Percentiles rank a stretch among this genome's conserved stretches.
Conservation (phyloP, 1,140 invertebrate species). For the Drosophila kepulauana region DNA sequence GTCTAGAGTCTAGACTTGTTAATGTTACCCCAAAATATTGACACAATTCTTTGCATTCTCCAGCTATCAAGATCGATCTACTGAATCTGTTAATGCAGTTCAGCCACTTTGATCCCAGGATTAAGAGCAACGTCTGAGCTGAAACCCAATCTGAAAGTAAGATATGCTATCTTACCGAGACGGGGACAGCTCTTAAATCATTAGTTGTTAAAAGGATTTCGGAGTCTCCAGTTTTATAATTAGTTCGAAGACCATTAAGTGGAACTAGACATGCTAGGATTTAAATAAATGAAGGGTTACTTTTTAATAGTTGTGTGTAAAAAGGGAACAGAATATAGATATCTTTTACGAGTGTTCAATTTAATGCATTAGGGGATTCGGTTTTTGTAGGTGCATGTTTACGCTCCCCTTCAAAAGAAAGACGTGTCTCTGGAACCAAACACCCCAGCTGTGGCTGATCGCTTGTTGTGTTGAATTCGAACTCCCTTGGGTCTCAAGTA, state of each 20-base stretch:
- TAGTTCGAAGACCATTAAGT: conserved; percentile 36
- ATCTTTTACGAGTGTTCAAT: conserved; percentile 35
- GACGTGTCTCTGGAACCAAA: conserved; percentile 35
- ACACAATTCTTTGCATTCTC: conserved; percentile 13
- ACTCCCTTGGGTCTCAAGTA: conserved; percentile 63
- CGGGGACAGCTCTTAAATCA: conserved; percentile 29
- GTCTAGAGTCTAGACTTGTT: conserved; percentile 22
- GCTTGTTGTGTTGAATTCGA: conserved; percentile 6
- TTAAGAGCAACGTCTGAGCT: conserved; percentile 5
- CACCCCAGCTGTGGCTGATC: conserved; percentile 46
- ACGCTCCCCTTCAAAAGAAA: conserved; percentile 17
- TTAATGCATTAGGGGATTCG: conserved; percentile 23
- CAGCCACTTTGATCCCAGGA: conserved; percentile 6
- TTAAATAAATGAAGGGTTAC: conserved; percentile 19
- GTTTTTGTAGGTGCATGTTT: conserved; percentile 31
- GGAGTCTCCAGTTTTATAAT: conserved; percentile 37
- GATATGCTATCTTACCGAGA: conserved; percentile 20
- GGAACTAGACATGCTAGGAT: conserved; percentile 31
- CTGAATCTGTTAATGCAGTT: background rate
- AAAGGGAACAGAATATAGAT: conserved; percentile 22
- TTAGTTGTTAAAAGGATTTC: conserved; percentile 27
- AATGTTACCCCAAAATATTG: conserved; percentile 28
- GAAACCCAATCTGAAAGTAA: conserved; percentile 26
- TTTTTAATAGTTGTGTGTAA: conserved; percentile 3
- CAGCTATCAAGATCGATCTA: conserved; percentile 21